Base-by-base conservation (phyloP, 2,888 invertebrate genomes). In the Orchestes rusci region DNA sequence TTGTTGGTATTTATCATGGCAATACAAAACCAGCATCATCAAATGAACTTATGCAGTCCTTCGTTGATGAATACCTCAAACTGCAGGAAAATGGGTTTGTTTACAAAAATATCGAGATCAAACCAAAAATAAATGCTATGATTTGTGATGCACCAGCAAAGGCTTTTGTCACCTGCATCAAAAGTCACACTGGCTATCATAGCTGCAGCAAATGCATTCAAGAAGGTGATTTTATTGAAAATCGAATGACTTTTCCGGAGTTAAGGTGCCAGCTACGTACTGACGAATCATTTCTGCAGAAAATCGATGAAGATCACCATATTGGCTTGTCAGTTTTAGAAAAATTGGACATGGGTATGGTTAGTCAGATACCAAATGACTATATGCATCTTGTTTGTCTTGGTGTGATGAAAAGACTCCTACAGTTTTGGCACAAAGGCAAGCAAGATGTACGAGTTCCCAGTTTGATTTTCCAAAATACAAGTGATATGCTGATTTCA, bases 91-190 rank as follows among this genome's bases (percentile, higher is more conserved):
- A 12, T 5, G 36, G 36, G n/a, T 12, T 36, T 20, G 13, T 12
- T 19, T 36, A n/a, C n/a, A n/a, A n/a, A n/a, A n/a, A n/a, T n/a
- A n/a, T n/a, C n/a, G n/a, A n/a, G n/a, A n/a, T n/a, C n/a, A n/a
- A n/a, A n/a, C n/a, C 17, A n/a, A 16, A 36, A 20, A 36, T 36
- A 5, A 18, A 36, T 36, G 36, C 36, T 13, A 13, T 20, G 16
- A 45, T 55, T 29, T 60, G 55, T 53, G 57, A 60, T 54, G 52
- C 56, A 4, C 57, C 57, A 13, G 57, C 56, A 4, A 53, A 45
- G 39, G 38, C 56, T 4, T 59, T 41, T 45, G 30, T 59, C 15
- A 45, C 43, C 33, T 30, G 33, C 45, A 33, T 44, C 37, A 36
- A n/a, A n/a, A n/a, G n/a, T 12, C 56, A 58, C 37, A 52, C 50